These are phyloP conservation scores for Leptoteleia sp. DNA, from an alignment of 1,140 invertebrate species.

Conservation along the genomic window DNA sequence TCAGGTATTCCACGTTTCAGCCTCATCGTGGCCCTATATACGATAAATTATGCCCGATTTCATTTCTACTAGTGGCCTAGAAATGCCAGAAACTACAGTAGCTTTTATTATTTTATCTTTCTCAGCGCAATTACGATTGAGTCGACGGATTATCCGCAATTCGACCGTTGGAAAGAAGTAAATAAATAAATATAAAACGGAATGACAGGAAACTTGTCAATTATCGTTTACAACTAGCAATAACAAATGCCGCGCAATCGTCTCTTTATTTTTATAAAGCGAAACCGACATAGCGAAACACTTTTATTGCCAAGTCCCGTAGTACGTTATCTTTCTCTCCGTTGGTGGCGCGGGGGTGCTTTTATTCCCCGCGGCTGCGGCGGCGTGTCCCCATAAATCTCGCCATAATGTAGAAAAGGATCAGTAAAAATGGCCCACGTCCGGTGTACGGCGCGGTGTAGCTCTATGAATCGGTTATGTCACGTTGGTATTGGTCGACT, in stretches of 20 bases:
- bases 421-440: conserved; percentile 78
- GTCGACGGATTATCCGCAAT: too few relatives aligned
- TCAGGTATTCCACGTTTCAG: too few relatives aligned
- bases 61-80: too few relatives aligned
- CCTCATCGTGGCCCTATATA: too few relatives aligned
- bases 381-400: conserved; percentile 80
- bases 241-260: conserved; percentile 1
- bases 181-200: too few relatives aligned
- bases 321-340: conserved; percentile 58
- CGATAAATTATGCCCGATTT: too few relatives aligned
- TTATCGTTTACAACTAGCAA: background rate
- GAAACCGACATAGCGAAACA: background rate
- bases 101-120: too few relatives aligned
- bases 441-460: conserved; percentile 45
- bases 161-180: too few relatives aligned
- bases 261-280: conserved; percentile 6
- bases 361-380: conserved; percentile 64
- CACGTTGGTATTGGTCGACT: conserved; percentile 49
- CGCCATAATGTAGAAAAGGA: conserved; percentile 79
- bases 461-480: conserved; percentile 55
- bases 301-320: conserved; percentile 55
- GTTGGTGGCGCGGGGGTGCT: conserved; percentile 47
- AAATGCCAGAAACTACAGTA: too few relatives aligned
- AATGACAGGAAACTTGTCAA: too few relatives aligned
- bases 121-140: too few relatives aligned